Conservation (phyloP, 2,113 vertebrate species). For the Pterocles burchelli region DNA sequence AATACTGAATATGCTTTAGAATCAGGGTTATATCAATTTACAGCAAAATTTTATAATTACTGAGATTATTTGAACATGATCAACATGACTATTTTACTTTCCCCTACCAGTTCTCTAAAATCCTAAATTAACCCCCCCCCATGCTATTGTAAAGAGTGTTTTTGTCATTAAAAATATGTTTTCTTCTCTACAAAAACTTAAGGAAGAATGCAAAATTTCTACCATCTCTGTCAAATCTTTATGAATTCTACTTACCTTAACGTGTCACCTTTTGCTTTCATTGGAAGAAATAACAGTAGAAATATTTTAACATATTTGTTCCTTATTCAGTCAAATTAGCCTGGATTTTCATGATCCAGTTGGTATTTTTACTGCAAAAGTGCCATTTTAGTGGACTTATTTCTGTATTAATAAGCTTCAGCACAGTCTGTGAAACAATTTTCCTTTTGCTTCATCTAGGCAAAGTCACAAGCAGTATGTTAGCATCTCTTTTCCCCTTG, state of each 20-base stretch:
- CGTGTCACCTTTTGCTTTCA: background rate
- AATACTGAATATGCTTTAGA: background rate
- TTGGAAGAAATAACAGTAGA: background rate
- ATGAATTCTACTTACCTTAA: background rate
- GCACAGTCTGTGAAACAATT: background rate
- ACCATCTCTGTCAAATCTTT: background rate
- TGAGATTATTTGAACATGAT: background rate
- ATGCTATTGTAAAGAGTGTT: background rate
- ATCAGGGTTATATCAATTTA: background rate
- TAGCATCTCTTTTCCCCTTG: background rate
- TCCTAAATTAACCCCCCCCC: background rate
- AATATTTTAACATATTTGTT: background rate
- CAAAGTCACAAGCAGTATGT: background rate
- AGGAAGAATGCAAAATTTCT: background rate
- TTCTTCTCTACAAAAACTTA: background rate
- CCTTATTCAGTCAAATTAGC: background rate
- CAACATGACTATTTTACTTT: background rate
- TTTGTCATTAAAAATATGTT: background rate
- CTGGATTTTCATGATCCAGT: background rate
- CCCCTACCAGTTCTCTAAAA: background rate
- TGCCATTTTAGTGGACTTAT: background rate
- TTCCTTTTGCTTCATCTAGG: background rate
- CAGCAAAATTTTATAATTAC: background rate
- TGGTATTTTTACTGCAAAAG: background rate
- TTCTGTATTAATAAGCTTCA: background rate